phyloP scores from a whole-genome alignment of 1,140 invertebrate genomes.

The Macrobrachium nipponense region DNA sequence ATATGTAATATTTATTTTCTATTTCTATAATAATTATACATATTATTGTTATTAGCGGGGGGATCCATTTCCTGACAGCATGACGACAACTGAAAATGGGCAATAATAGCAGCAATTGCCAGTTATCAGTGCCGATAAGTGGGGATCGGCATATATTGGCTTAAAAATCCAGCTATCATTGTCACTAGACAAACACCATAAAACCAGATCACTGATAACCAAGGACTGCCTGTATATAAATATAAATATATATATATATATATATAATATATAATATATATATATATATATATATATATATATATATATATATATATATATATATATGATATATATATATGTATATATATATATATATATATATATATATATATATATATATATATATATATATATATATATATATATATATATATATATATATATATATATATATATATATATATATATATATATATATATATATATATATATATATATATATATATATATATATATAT shows the following conservation, averaged over 20 bases:
- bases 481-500: slow-evolving; percentile 2
- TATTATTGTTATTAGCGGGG: too few species aligned
- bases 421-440: slow-evolving; percentile 14
- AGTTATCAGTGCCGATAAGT: too few species aligned
- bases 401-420: slow-evolving; percentile 17
- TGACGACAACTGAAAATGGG: too few species aligned
- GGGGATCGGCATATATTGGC: too few species aligned
- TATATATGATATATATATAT: slow-evolving; percentile 6
- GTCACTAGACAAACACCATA: too few species aligned
- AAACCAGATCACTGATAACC: too few species aligned
- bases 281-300: neutral
- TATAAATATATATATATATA: neutral
- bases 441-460: slow-evolving; percentile 55
- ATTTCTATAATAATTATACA: too few species aligned
- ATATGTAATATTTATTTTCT: too few species aligned
- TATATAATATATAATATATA: neutral
- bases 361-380: neutral
- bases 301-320: slow-evolving; percentile 24
- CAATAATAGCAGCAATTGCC: too few species aligned
- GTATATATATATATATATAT: slow-evolving; percentile 11
- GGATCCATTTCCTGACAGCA: too few species aligned
- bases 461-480: slow-evolving; percentile 4
- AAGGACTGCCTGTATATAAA: too few species aligned
- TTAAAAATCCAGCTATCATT: too few species aligned
- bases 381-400: slow-evolving; percentile 37